Evolutionary conservation across 2,888 invertebrate species (phyloP).

Genomic region (Idaea aversata): DNA sequence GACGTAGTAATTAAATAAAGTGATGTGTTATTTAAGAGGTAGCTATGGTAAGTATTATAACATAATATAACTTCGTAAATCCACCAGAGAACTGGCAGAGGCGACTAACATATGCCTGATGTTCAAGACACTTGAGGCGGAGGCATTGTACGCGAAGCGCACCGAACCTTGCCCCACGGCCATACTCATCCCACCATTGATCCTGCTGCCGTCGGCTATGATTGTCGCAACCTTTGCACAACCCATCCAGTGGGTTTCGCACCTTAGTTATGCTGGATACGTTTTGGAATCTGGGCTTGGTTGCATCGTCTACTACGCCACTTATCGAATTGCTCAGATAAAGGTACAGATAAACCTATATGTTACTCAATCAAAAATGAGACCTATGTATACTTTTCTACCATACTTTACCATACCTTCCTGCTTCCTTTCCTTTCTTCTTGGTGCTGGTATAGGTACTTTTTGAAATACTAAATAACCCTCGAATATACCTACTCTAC

Average conservation of each 20-base stretch:
- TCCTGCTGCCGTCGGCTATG: constrained; percentile 67
- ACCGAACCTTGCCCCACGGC: constrained; percentile 61
- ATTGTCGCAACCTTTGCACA: constrained; percentile 59
- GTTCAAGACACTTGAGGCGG: constrained; percentile 59
- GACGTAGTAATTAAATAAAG: too few species aligned
- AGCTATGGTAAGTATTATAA: background rate
- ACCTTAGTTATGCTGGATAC: constrained; percentile 59
- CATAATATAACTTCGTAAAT: constrained; percentile 8
- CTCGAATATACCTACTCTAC: background rate
- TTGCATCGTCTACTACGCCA: constrained; percentile 59
- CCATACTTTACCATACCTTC: too few species aligned
- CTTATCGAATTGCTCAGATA: constrained; percentile 55
- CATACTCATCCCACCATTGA: constrained; percentile 62
- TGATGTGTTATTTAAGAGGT: background rate
- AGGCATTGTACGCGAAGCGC: constrained; percentile 56
- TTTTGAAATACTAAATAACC: background rate
- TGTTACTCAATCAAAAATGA: too few species aligned
- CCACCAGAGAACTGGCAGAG: constrained; percentile 64
- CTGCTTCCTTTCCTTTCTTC: background rate
- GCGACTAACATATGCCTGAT: constrained; percentile 66
- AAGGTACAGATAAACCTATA: constrained; percentile 48
- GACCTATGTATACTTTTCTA: too few species aligned
- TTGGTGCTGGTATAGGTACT: background rate
- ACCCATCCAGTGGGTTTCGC: constrained; percentile 55
- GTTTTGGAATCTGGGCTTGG: constrained; percentile 59